Evolutionary conservation across 2,113 vertebrate species (phyloP).

Genomic region (Eclectus roratus): DNA sequence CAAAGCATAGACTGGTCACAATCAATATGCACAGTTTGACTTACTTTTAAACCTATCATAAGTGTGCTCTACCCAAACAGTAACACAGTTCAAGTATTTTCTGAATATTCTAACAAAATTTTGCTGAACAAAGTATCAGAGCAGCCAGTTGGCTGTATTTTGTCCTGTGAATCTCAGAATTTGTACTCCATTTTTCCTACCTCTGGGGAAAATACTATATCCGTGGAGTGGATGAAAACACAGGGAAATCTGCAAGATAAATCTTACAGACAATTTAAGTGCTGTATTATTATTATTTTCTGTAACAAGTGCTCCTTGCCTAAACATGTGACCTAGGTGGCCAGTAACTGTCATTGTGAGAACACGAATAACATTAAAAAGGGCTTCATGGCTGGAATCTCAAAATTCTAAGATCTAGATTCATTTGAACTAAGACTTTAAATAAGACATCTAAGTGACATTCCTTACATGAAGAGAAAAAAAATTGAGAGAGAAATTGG

Average conservation of each 20-base stretch:
- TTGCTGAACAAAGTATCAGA: not conserved
- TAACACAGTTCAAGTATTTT: not conserved
- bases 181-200: not conserved
- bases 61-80: not conserved
- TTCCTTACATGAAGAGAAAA: not conserved
- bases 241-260: not conserved
- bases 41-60: not conserved
- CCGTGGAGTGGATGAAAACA: not conserved
- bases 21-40: not conserved
- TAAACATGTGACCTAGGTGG: not conserved
- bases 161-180: not conserved
- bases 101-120: not conserved
- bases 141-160: not conserved
- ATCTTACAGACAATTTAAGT: not conserved
- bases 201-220: not conserved
- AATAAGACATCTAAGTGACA: not conserved
- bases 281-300: not conserved
- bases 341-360: not conserved
- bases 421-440: not conserved
- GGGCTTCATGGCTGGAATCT: not conserved
- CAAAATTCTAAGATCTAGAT: not conserved
- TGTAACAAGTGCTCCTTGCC: not conserved
- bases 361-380: rapidly evolving
- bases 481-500: not conserved
- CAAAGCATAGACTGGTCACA: not conserved